These are phyloP conservation scores for Leucosticte australis DNA, from an alignment of 2,113 vertebrate genomes.

Conservation along the genomic window DNA sequence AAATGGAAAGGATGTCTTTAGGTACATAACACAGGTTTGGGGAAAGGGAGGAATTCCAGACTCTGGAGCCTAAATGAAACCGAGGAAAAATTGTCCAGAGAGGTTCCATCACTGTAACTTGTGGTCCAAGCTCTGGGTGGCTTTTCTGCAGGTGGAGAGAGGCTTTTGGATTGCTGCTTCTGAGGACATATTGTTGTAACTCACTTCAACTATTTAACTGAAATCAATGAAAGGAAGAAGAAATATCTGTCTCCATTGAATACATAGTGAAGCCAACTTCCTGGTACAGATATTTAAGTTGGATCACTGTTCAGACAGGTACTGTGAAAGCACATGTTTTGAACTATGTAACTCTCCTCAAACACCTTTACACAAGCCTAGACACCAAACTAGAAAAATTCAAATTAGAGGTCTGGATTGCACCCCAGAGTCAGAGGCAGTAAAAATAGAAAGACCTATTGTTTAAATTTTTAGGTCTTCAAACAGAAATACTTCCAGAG, in stretches of 20 bases:
- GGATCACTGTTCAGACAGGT: neutral
- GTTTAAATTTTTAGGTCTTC: neutral
- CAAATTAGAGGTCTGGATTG: neutral
- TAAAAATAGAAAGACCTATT: neutral
- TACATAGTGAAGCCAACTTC: neutral
- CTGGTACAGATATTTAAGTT: neutral
- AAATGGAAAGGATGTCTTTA: neutral
- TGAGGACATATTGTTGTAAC: neutral
- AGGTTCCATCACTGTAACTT: neutral
- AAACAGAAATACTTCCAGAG: neutral
- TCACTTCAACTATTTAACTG: neutral
- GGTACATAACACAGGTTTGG: neutral
- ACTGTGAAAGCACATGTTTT: neutral
- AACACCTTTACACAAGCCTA: neutral
- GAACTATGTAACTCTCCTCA: neutral
- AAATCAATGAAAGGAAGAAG: neutral
- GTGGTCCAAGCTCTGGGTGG: neutral
- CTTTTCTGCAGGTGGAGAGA: neutral
- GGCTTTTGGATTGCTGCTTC: neutral
- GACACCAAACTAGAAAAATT: neutral
- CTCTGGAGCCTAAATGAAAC: neutral
- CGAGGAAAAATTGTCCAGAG: neutral
- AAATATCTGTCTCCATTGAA: neutral
- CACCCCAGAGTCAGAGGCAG: neutral
- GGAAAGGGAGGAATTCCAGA: neutral